These are phyloP conservation scores for Trichogramma evanescens DNA, from an alignment of 2,888 invertebrate species.

Conservation along the genomic window DNA sequence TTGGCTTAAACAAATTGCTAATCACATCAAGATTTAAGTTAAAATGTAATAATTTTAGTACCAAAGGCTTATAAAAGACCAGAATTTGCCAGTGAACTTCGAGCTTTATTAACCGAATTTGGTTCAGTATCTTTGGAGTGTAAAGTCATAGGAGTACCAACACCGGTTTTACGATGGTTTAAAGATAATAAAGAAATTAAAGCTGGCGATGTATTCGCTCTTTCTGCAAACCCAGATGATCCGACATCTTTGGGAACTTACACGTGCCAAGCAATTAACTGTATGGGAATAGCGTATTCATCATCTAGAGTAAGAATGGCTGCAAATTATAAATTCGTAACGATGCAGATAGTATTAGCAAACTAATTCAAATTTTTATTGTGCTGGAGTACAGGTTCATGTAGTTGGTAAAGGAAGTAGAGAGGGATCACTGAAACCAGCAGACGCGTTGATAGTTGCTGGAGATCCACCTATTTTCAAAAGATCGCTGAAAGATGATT, in stretches of 20 bases:
- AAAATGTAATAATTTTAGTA: conserved; percentile 48
- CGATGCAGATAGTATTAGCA: background rate
- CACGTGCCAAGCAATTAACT: conserved; percentile 81
- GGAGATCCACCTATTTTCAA: conserved; percentile 75
- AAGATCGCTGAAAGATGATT: conserved; percentile 66
- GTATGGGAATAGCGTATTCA: conserved; percentile 78
- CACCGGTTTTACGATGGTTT: conserved; percentile 68
- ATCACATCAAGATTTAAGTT: background rate
- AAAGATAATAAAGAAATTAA: conserved; percentile 83
- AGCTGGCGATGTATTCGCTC: conserved; percentile 82
- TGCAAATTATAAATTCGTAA: background rate
- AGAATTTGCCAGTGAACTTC: conserved; percentile 77
- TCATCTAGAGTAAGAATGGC: conserved; percentile 57
- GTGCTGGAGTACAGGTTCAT: conserved; percentile 53
- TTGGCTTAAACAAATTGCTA: background rate
- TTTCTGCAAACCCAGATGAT: conserved; percentile 77
- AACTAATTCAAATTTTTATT: background rate
- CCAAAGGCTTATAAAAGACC: conserved; percentile 85
- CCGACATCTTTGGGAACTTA: conserved; percentile 82
- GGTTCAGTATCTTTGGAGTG: conserved; percentile 87
- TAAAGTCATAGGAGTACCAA: conserved; percentile 86
- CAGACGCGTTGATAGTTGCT: conserved; percentile 55
- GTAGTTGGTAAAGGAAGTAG: conserved; percentile 67
- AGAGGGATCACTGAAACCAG: conserved; percentile 63
- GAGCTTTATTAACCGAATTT: conserved; percentile 75